Conservation (phyloP, 2,113 vertebrate species). For the Prunella fulvescens region DNA sequence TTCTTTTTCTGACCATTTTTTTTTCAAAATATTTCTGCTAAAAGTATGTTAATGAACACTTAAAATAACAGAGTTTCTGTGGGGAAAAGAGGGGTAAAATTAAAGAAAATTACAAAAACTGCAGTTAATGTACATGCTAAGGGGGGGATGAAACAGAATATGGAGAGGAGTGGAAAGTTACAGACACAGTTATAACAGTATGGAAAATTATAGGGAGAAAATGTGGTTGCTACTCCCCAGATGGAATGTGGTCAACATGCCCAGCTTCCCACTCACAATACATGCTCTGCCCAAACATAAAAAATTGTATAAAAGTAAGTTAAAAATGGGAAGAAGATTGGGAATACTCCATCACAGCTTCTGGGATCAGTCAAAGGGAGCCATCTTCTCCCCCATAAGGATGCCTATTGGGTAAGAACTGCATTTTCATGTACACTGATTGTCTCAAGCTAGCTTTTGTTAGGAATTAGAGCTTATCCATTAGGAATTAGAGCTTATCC, state of each 20-base stretch:
- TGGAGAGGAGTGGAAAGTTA: neutral
- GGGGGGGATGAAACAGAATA: neutral
- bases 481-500: neutral
- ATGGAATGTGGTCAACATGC: neutral
- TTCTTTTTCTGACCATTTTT: slow-evolving; percentile 31
- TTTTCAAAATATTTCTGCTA: slow-evolving; percentile 46
- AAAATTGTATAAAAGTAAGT: neutral
- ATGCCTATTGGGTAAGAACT: neutral
- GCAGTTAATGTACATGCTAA: neutral
- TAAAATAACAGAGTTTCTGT: slow-evolving; percentile 42
- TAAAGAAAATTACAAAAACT: neutral
- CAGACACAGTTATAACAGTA: neutral
- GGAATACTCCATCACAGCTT: neutral
- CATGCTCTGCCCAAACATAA: neutral
- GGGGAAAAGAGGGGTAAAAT: neutral
- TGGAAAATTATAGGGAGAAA: neutral
- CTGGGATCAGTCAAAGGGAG: neutral
- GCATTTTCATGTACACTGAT: neutral
- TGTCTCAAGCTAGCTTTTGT: neutral
- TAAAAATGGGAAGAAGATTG: neutral
- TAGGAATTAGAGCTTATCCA: neutral
- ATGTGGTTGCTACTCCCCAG: neutral
- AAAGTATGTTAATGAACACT: slow-evolving; percentile 69
- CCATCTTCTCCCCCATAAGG: accelerated
- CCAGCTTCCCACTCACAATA: neutral